Conservation (phyloP, 1,140 invertebrate genomes). For the Drosophila baimaii region DNA sequence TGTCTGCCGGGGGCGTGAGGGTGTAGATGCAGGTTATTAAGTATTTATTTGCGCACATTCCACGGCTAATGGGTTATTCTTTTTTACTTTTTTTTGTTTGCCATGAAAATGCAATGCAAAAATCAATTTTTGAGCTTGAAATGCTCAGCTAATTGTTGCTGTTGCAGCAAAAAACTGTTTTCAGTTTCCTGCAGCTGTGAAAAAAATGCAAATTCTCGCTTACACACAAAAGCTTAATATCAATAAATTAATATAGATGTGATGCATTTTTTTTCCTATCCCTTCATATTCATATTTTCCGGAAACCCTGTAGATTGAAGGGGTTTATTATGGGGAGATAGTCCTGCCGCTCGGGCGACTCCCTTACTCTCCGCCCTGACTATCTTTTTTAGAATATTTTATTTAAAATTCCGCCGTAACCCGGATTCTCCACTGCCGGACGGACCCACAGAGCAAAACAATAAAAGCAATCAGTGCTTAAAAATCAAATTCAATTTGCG, state of each 20-base stretch:
- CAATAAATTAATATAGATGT: conserved; percentile 66
- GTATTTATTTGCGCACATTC: conserved; percentile 76
- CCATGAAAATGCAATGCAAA: conserved; percentile 58
- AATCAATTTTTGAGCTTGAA: conserved; percentile 60
- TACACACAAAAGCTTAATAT: conserved; percentile 55
- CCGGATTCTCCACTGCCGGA: conserved; percentile 7
- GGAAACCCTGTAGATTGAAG: conserved; percentile 11
- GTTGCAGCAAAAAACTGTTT: conserved; percentile 22
- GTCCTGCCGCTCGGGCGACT: neutral
- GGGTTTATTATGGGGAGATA: neutral
- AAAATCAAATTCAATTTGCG: conserved; percentile 82
- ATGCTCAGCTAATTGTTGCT: conserved; percentile 38
- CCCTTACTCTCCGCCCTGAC: neutral
- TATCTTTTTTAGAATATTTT: conserved; percentile 71
- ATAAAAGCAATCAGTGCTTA: conserved; percentile 82
- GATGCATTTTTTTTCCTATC: conserved; percentile 6
- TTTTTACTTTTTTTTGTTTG: neutral
- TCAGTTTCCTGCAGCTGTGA: conserved; percentile 24
- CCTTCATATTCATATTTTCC: neutral
- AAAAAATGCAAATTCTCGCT: conserved; percentile 49
- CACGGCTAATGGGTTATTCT: conserved; percentile 51
- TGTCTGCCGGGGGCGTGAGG: conserved; percentile 52
- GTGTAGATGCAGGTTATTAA: conserved; percentile 59
- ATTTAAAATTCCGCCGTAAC: conserved; percentile 59
- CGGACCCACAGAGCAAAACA: conserved; percentile 56